These are phyloP conservation scores for Balaeniceps rex DNA, from an alignment of 2,113 vertebrate genomes.

Conservation along the genomic window DNA sequence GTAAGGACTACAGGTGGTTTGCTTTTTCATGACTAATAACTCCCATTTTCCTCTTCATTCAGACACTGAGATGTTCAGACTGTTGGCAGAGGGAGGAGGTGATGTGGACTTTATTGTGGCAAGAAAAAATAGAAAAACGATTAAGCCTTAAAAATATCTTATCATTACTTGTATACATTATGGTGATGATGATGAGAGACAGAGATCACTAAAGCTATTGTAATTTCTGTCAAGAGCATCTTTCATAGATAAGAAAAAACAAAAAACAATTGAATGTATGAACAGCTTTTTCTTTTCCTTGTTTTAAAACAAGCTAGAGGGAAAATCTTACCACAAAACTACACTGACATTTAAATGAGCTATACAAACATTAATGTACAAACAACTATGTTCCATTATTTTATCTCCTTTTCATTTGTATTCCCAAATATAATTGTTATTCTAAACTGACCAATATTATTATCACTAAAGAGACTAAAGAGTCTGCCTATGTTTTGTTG, in stretches of 20 bases:
- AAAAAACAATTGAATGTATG: not conserved
- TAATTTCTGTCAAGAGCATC: not conserved
- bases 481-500: not conserved
- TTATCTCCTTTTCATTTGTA: not conserved
- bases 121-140: not conserved
- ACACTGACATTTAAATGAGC: not conserved
- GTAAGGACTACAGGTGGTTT: constrained; percentile 9
- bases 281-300: not conserved
- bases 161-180: not conserved
- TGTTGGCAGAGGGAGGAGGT: not conserved
- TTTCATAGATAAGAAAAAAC: not conserved
- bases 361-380: not conserved
- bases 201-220: not conserved
- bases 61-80: not conserved
- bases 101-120: not conserved
- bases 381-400: not conserved
- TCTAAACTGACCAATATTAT: not conserved
- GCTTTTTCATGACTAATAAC: constrained; percentile 21
- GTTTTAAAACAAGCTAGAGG: not conserved
- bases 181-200: not conserved
- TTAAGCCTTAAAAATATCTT: not conserved
- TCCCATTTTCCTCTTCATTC: constrained; percentile 15
- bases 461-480: not conserved
- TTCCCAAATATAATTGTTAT: not conserved
- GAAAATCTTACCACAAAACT: not conserved